Percentiles rank a stretch among this genome's conserved stretches.
Evolutionary conservation across 2,113 vertebrate species (phyloP).

Genomic region (Sinocyclocheilus maitianheensis): DNA sequence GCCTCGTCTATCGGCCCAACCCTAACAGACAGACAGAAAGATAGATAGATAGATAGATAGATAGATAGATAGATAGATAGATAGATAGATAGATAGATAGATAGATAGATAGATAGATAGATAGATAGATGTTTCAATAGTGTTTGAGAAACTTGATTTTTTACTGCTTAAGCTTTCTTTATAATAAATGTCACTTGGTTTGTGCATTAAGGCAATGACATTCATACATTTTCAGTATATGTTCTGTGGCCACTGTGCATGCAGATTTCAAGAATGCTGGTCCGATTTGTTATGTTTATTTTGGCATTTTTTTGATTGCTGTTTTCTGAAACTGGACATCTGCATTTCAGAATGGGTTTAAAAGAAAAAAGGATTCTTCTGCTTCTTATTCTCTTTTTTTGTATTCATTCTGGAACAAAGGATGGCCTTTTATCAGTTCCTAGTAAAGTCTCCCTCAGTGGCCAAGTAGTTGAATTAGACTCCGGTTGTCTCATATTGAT

Average conservation of each 20-base stretch:
- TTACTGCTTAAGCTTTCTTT: no score
- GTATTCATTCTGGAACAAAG: constrained; percentile 28
- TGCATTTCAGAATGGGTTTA: neutral
- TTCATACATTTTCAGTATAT: neutral
- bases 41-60: no score
- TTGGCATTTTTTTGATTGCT: constrained; percentile 3
- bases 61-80: no score
- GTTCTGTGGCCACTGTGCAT: neutral
- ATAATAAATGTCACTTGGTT: neutral
- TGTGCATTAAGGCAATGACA: neutral
- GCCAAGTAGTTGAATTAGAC: constrained; percentile 26
- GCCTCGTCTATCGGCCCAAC: no score
- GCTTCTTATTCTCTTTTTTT: no score
- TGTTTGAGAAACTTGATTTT: neutral
- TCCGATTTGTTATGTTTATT: constrained; percentile 10
- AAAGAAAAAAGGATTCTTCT: constrained; percentile 6
- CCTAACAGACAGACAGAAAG: no score
- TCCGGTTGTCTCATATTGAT: constrained; percentile 32
- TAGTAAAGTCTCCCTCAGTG: constrained; percentile 16
- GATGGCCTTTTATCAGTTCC: constrained; percentile 30
- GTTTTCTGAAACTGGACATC: neutral
- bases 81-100: no score
- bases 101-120: no score
- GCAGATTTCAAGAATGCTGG: neutral
- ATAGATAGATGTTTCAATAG: neutral